Evolutionary conservation across 2,113 vertebrate genomes (phyloP).

Genomic region (Illadopsis cleaveri): DNA sequence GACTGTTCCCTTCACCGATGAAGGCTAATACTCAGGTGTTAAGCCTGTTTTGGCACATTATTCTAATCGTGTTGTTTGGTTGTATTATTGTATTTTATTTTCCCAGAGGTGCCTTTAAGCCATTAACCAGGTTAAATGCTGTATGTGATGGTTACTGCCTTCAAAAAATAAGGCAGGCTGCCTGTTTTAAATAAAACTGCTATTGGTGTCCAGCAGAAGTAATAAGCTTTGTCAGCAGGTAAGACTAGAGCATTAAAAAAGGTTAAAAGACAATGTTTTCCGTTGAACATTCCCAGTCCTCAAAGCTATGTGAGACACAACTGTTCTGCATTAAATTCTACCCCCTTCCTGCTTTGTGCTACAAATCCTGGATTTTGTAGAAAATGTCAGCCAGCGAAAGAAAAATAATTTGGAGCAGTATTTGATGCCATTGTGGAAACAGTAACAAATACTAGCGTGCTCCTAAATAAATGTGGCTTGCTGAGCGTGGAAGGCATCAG

Average conservation of each 20-base stretch:
- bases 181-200: neutral
- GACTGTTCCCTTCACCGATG: neutral
- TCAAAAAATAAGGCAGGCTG: neutral
- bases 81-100: neutral
- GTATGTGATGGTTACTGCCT: neutral
- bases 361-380: neutral
- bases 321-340: neutral
- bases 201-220: neutral
- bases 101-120: neutral
- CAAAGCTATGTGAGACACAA: neutral
- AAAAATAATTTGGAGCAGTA: neutral
- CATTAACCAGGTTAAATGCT: neutral
- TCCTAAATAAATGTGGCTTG: neutral
- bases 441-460: neutral
- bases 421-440: neutral
- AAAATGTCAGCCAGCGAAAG: neutral
- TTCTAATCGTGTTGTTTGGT: neutral
- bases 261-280: neutral
- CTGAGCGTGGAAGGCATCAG: neutral
- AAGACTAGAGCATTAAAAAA: neutral
- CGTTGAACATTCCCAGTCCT: neutral
- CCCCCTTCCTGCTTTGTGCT: neutral
- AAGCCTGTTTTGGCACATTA: neutral
- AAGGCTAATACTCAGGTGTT: neutral
- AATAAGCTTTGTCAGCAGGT: neutral